phyloP scores from a whole-genome alignment of 2,797 vertebrate species.

The Bucorvus abyssinicus region DNA sequence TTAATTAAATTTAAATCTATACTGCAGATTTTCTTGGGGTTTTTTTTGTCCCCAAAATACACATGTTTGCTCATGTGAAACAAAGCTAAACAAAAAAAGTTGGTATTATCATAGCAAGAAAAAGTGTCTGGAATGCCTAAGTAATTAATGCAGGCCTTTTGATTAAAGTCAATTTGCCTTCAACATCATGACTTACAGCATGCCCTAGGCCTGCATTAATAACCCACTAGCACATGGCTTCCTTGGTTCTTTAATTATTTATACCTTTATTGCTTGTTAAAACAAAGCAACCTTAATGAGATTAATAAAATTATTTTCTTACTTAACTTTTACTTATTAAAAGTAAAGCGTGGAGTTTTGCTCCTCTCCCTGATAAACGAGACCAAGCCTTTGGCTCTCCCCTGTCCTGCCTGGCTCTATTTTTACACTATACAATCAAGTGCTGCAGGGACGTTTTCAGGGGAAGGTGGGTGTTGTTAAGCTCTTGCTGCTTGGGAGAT shows the following conservation, averaged over 20 bases:
- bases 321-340: conserved; percentile 23
- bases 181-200: conserved; percentile 50
- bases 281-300: conserved; percentile 56
- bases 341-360: background rate
- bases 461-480: background rate
- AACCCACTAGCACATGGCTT: conserved; percentile 43
- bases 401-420: background rate
- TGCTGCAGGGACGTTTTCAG: background rate
- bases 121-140: conserved; percentile 27
- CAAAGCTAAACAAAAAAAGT: conserved; percentile 3
- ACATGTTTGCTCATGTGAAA: background rate
- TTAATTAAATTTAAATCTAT: background rate
- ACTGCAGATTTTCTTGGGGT: background rate
- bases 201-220: conserved; percentile 61
- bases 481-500: accelerated
- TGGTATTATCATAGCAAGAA: background rate
- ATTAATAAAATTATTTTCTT: conserved; percentile 53
- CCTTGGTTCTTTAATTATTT: conserved; percentile 66
- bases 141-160: conserved; percentile 61
- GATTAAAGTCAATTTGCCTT: conserved; percentile 71
- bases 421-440: background rate
- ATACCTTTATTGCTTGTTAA: conserved; percentile 53
- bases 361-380: background rate
- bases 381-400: background rate
- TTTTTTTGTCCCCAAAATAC: background rate